Evolutionary conservation across 1,140 invertebrate genomes (phyloP), one percentile per base, ranked within the genome.

Genomic region (Drosophila ananassae): DNA sequence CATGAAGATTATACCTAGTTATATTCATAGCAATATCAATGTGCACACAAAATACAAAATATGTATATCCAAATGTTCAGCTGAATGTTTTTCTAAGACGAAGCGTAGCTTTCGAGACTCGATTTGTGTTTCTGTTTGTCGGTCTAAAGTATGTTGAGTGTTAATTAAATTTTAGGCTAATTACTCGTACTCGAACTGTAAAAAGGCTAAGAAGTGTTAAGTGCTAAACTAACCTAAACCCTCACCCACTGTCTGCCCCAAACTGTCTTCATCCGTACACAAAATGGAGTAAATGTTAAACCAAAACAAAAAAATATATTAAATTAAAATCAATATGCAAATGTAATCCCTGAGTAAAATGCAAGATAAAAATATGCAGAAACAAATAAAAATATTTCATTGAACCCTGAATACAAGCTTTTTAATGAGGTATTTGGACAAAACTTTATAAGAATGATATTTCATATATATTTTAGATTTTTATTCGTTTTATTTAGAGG

Each of bases 301-400:
- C 34, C 12, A 37, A 32, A 32, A n/a, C 2, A 34, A 34, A 34
- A 78, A 78, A 41, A 10, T 61, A 69, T 60, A 56, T 82, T 83
- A 66, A 71, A 75, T 6, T 32, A 61, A 80, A 34, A 46, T 66
- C 54, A 79, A 60, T 84, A 73, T 77, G 77, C 68, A 68, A 37
- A 44, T 77, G 73, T 81, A 84, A 81, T 73, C 80, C 60, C 41
- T 54, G 39, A 44, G 37, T 39, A 64, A 64, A 75, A 60, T 52
- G 52, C 67, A 66, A 77, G 58, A 58, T 81, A 77, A 55, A 73
- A 37, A 63, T 73, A 73, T 9, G 59, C 34, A 69, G 34, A 74
- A 62, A 55, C 71, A 62, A 87, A 79, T 71, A 89, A 89, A 68
- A 83, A 62, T 79, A 89, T 89, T 77, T 83, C 48, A 83, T 89